phyloP scores from a whole-genome alignment of 2,797 vertebrate species.

The Onychomys torridus region DNA sequence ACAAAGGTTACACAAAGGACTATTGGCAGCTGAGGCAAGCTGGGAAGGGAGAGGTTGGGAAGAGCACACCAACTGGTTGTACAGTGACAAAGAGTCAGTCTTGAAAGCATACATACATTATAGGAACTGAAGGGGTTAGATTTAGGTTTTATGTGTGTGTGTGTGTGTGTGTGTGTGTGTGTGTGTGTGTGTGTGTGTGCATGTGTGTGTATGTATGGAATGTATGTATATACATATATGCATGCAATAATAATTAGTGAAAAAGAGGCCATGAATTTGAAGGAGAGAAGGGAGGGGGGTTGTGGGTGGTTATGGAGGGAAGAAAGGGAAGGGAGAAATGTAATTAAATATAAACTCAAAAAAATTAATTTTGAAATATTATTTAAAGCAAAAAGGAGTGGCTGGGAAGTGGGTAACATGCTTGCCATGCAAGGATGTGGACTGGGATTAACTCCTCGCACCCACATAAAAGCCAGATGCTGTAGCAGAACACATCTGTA shows the following conservation, averaged over 20 bases:
- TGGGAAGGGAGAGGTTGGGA: not conserved
- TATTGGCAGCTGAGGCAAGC: not conserved
- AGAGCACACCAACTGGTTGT: not conserved
- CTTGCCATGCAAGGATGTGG: not conserved
- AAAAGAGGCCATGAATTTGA: not conserved
- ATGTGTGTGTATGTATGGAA: not conserved
- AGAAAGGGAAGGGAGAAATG: not conserved
- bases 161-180: not conserved
- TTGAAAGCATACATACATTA: not conserved
- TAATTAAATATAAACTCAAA: not conserved
- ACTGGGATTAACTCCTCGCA: not conserved
- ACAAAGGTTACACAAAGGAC: too few relatives aligned
- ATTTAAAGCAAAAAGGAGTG: not conserved
- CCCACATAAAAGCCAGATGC: not conserved
- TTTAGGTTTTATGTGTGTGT: not conserved
- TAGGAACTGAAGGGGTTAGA: not conserved
- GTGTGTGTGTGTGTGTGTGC: not conserved
- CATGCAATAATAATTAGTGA: not conserved
- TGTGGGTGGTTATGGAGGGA: not conserved
- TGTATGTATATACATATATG: not conserved
- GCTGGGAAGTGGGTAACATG: not conserved
- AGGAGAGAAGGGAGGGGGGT: not conserved
- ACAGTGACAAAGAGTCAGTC: not conserved
- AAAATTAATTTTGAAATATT: not conserved
- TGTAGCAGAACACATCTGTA: not conserved